Evolutionary conservation across 2,888 invertebrate species (phyloP), one percentile per base, ranked within the genome.

Genomic region (Sinopyrophorus schimmeli): DNA sequence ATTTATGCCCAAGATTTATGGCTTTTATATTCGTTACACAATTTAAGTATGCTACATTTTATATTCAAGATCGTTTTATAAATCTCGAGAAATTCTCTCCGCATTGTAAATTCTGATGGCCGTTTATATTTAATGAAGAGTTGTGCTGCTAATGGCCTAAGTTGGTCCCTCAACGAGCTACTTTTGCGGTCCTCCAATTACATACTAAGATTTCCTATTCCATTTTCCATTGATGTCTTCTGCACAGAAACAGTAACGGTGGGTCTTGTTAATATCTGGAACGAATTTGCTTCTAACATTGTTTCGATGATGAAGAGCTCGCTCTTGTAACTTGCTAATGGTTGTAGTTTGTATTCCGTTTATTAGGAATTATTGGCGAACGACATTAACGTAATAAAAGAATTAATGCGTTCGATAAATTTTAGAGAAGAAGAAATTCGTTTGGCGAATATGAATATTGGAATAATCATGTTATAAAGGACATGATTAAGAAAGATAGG

Each of bases 71-170:
- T 16, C 23, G 24, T 24, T 35, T 35, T 35, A 35, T 35, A 35
- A 24, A 35, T 35, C 24, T 16, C 15, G 10, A 12, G 35, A 35
- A 24, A 21, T 16, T 32, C 18, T 30, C 30, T 12, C 18, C 14
- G 32, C 38, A 37, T 44, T 44, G 28, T 30, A 39, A 38, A 46
- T 46, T 46, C 39, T 31, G 32, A 38, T 30, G 24, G 18, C 28
- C 46, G 27, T 46, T 46, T 39, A 38, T 38, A 30, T 38, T 46
- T 46, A 46, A 46, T 57, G 57, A 50, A 57, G 54, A 50, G 53
- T 54, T 54, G 61, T 59, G 60, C 54, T 52, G 57, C 57, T 60
- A 63, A 63, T 60, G 59, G 60, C 61, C 34, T 24, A 38, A 56
- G 54, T 57, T 55, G 55, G 55, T 59, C 61, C 55, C 59, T 37